phyloP scores from a whole-genome alignment of 2,888 invertebrate genomes.

The Byasa hedistus region DNA sequence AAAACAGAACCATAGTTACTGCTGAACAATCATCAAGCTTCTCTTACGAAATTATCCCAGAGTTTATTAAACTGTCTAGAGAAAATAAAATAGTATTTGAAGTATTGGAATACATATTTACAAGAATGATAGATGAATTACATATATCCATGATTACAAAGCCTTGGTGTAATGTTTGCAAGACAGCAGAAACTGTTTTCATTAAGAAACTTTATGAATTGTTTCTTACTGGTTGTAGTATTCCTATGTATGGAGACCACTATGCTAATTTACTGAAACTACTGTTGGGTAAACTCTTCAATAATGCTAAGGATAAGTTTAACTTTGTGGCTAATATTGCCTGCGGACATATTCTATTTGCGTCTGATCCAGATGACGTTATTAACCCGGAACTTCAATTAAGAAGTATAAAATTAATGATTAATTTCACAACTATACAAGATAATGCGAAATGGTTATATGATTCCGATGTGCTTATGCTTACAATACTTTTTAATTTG shows the following conservation, averaged over 20 bases:
- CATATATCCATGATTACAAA: slow-evolving; percentile 58
- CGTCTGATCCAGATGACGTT: slow-evolving; percentile 62
- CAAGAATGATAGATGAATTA: slow-evolving; percentile 71
- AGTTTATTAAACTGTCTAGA: slow-evolving; percentile 57
- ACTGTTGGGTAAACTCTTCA: slow-evolving; percentile 69
- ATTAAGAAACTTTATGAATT: slow-evolving; percentile 69
- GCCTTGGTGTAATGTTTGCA: slow-evolving; percentile 69
- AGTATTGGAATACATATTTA: slow-evolving; percentile 77
- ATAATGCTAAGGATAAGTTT: slow-evolving; percentile 66
- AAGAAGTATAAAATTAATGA: slow-evolving; percentile 69
- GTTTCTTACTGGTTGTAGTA: slow-evolving; percentile 70
- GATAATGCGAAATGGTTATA: slow-evolving; percentile 57
- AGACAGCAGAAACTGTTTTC: slow-evolving; percentile 59
- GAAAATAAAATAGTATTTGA: slow-evolving; percentile 77
- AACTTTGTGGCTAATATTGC: slow-evolving; percentile 81
- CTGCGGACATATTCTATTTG: slow-evolving; percentile 69
- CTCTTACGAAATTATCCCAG: slow-evolving; percentile 52
- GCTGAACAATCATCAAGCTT: slow-evolving; percentile 51
- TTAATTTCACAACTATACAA: slow-evolving; percentile 53
- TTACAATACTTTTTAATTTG: slow-evolving; percentile 78
- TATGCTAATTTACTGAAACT: slow-evolving; percentile 65
- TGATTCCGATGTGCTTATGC: slow-evolving; percentile 70
- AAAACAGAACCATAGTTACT: slow-evolving; percentile 56
- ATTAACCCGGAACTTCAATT: slow-evolving; percentile 75
- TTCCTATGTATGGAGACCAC: slow-evolving; percentile 56